Base-by-base conservation (phyloP, 2,113 vertebrate species). In the Salvelinus alpinus region DNA sequence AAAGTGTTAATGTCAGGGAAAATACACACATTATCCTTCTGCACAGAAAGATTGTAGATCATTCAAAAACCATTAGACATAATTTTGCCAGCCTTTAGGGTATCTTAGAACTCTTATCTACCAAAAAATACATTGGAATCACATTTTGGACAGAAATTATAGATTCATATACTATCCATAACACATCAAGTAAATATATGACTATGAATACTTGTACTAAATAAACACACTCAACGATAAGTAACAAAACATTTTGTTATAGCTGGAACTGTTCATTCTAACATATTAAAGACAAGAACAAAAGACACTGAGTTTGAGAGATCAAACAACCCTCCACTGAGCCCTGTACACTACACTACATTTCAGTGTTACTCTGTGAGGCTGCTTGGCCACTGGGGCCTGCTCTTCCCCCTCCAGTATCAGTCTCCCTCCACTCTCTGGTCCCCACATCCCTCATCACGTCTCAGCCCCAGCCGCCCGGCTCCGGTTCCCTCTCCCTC, bases 401-500 rank as follows among this genome's bases (percentile, higher is more conserved):
- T 54, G 51, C 18, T 14, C 18, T 14, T 4, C 24, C 47, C 31
- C 8, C 34, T n/a, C 29, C 67, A n/a, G 51, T 57, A 13, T 16
- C 13, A 16, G 62, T 24, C 8, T 67, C 27, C 29, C 67, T 22
- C 31, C 38, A 34, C 31, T 73, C 74, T 69, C 72, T 78, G 29
- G 65, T 67, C 65, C 29, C 27, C 81, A 47, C 64, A 78, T 86
- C 84, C 83, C 78, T 86, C 84, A 81, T 47, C 67, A 75, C 77
- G 76, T 86, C 71, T 79, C 72, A 72, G 59, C 31, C 76, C 71
- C 14, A 64, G 64, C 64, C 64, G 72, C 62, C 16, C 75, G 70
- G 72, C 79, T 78, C 75, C 48, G 72, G 81, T 79, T 84, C 74
- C 73, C 73, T 73, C 77, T 70, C 81, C 67, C 74, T 48, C 73